Base-by-base conservation (phyloP, 2,888 invertebrate species). In the Apotomis capreana region DNA sequence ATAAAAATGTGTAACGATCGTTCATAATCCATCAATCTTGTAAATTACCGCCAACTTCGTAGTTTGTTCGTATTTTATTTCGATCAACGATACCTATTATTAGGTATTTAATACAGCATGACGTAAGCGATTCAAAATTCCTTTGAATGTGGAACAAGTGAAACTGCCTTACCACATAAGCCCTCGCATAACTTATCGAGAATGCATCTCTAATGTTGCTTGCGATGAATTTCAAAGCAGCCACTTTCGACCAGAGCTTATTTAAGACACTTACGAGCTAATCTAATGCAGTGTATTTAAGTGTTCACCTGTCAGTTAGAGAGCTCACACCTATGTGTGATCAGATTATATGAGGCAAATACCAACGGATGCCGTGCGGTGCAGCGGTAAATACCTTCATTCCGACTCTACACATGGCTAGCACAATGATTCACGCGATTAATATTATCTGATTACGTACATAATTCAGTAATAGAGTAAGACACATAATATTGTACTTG, bases 91-190 rank as follows among this genome's bases (percentile, higher is more conserved):
- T 26, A 26, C 26, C 26, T 26, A 26, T 26, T 26, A 26, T 26
- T 26, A n/a, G n/a, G n/a, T n/a, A 26, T 26, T 26, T 26, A 26
- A 26, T 26, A 26, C 26, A 26, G 2, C 26, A 26, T 26, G 26
- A 26, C n/a, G n/a, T 46, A 49, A 40, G 37, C 59, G 40, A 51
- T 59, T 52, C 9, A 61, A 55, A 44, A 55, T 46, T 62, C 26
- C 10, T 64, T 15, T 37, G 13, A 62, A 55, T 62, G 55, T 46
- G 55, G 61, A 61, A 69, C 46, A 15, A 62, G 69, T 55, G 54
- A 62, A 55, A 54, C 54, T 15, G 36, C 54, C 37, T 40, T 15
- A 26, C 54, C 37, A 15, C 8, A 44, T 54, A 37, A 46, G n/a
- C 49, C 44, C 13, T 13, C 46, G 61, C 54, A 55, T 69, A 37